These are phyloP conservation scores for Sebastes oblongus DNA, from an alignment of 2,797 vertebrate genomes.

Conservation along the genomic window DNA sequence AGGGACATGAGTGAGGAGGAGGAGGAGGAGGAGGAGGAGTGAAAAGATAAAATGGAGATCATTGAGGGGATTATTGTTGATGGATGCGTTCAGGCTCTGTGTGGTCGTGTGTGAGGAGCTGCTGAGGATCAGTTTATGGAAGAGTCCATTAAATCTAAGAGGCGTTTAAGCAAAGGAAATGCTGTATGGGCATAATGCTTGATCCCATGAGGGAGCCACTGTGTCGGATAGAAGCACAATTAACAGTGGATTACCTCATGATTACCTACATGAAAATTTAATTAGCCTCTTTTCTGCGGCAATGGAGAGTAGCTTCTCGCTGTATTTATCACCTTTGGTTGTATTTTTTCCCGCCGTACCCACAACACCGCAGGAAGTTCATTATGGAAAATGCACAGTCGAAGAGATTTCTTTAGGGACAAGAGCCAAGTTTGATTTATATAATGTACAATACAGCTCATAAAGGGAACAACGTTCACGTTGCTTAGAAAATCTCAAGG, in stretches of 20 bases:
- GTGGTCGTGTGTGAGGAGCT: constrained; percentile 65
- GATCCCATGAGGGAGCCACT: constrained; percentile 63
- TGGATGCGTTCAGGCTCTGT: constrained; percentile 71
- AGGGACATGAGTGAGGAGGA: constrained; percentile 68
- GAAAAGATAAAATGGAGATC: constrained; percentile 79
- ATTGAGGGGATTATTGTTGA: constrained; percentile 81
- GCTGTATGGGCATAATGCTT: constrained; percentile 71
- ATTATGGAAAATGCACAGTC: constrained; percentile 64
- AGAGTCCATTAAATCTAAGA: constrained; percentile 80
- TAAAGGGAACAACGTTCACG: constrained; percentile 31
- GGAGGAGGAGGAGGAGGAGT: constrained; percentile 45
- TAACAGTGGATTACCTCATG: constrained; percentile 68
- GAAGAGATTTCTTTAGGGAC: constrained; percentile 67
- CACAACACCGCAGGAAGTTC: constrained; percentile 57
- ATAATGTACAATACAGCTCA: constrained; percentile 45
- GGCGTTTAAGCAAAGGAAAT: constrained; percentile 76
- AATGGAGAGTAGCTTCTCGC: constrained; percentile 55
- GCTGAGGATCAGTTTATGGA: constrained; percentile 73
- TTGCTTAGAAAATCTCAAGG: constrained; percentile 14
- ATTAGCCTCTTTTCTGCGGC: constrained; percentile 72
- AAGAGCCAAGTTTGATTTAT: constrained; percentile 56
- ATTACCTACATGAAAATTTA: constrained; percentile 82
- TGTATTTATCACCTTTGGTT: constrained; percentile 70
- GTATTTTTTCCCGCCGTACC: constrained; percentile 32
- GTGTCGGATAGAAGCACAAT: constrained; percentile 69